Conservation (phyloP, 2,797 vertebrate genomes). For the Mionectes olivaceus region DNA sequence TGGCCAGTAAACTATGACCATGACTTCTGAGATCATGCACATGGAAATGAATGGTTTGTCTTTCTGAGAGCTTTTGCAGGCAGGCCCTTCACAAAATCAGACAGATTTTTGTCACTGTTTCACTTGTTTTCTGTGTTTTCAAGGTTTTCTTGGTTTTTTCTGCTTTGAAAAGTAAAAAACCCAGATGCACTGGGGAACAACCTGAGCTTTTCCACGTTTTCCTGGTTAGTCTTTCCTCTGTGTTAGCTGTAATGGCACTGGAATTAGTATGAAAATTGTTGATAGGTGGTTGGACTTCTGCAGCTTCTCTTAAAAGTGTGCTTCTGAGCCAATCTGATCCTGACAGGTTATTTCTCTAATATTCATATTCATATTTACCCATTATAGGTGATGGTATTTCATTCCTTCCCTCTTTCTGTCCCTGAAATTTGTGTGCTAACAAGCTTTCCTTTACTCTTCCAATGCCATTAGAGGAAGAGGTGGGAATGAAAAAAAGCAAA, state of each 20-base stretch:
- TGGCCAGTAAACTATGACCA: background rate
- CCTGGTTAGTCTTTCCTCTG: background rate
- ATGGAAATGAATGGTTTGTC: background rate
- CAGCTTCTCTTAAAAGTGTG: background rate
- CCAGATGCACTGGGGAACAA: fast-evolving
- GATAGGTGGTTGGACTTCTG: background rate
- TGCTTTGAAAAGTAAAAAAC: background rate
- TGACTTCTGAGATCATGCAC: background rate
- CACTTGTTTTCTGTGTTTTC: background rate
- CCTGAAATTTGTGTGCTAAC: background rate
- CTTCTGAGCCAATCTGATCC: background rate
- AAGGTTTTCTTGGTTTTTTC: background rate
- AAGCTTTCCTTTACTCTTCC: background rate
- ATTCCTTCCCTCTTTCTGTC: background rate
- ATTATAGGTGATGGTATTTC: background rate
- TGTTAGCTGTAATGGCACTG: background rate
- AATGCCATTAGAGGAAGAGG: background rate
- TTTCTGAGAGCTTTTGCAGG: background rate
- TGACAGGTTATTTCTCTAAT: background rate
- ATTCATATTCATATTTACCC: background rate
- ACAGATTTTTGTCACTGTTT: background rate
- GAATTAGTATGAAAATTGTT: background rate
- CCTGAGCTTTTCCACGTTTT: background rate
- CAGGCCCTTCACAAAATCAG: background rate
- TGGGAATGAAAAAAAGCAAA: background rate